A percentile compares a stretch with the other conserved stretches of the same genome.
phyloP scores from a whole-genome alignment of 1,140 invertebrate genomes.

The Acromyrmex echinatior region DNA sequence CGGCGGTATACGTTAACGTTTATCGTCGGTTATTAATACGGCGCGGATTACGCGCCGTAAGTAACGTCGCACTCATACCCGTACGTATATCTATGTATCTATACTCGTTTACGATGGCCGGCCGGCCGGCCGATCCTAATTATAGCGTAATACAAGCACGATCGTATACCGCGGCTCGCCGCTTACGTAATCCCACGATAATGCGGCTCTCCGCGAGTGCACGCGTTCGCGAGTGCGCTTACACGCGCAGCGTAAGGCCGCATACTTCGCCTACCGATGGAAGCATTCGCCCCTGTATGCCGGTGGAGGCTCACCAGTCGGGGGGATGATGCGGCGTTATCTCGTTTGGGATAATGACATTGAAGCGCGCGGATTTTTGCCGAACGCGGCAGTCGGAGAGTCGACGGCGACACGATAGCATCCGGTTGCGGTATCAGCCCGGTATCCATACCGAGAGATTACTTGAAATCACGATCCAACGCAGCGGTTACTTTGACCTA shows the following conservation, averaged over 20 bases:
- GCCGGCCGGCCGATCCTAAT: slow-evolving; percentile 76
- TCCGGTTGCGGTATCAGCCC: slow-evolving; percentile 18
- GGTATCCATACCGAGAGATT: not conserved
- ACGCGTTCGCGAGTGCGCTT: slow-evolving; percentile 63
- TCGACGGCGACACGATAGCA: slow-evolving; percentile 3
- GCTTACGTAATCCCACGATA: slow-evolving; percentile 82
- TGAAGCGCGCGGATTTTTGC: slow-evolving; percentile 37
- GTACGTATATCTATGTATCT: not conserved
- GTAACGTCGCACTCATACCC: slow-evolving; percentile 40
- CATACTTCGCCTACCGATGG: slow-evolving; percentile 77
- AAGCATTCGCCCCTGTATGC: slow-evolving; percentile 63
- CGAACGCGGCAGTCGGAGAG: not conserved
- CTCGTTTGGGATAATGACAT: slow-evolving; percentile 68
- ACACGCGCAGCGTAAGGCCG: slow-evolving; percentile 60
- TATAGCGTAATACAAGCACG: slow-evolving; percentile 80
- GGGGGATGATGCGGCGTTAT: slow-evolving; percentile 63
- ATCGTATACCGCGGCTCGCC: slow-evolving; percentile 68
- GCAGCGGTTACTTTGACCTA: not conserved
- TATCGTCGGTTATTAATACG: slow-evolving; percentile 77
- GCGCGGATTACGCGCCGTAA: slow-evolving; percentile 72
- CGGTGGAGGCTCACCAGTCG: slow-evolving; percentile 23
- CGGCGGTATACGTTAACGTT: slow-evolving; percentile 69
- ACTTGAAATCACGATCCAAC: not conserved
- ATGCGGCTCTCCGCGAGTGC: slow-evolving; percentile 71
- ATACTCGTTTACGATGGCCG: slow-evolving; percentile 53